Conservation (phyloP, 2,888 invertebrate species). For the Trachelus tabidus region DNA sequence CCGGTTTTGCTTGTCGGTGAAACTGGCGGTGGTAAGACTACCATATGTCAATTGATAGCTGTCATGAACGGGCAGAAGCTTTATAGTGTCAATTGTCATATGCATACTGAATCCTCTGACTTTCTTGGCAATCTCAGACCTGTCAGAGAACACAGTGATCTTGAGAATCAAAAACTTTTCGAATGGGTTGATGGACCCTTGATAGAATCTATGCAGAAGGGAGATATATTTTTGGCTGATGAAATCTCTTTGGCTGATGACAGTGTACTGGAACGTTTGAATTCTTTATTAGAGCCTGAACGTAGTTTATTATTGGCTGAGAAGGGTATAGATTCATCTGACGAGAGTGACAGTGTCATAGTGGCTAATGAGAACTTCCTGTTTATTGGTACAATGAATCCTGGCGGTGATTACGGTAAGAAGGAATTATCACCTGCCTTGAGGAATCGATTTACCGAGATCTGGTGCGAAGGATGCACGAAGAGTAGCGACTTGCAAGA, state of each 20-base stretch:
- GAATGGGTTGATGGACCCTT: slow-evolving; percentile 99
- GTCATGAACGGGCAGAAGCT: slow-evolving; percentile 75
- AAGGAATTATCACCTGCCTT: slow-evolving; percentile 98
- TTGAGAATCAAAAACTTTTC: slow-evolving; percentile 75
- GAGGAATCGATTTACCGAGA: slow-evolving; percentile 97
- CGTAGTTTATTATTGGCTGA: slow-evolving; percentile 91
- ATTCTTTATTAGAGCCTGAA: slow-evolving; percentile 95
- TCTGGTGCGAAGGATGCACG: slow-evolving; percentile 91
- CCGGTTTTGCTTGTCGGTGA: slow-evolving; percentile 96
- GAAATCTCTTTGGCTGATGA: slow-evolving; percentile 99
- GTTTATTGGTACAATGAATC: slow-evolving; percentile 98
- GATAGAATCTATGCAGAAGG: slow-evolving; percentile 88
- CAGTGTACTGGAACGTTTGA: slow-evolving; percentile 95
- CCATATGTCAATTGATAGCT: slow-evolving; percentile 90
- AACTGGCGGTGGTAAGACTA: slow-evolving; percentile 98
- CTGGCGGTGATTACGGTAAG: slow-evolving; percentile 99
- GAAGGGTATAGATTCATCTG: slow-evolving; percentile 76
- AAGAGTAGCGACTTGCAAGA: slow-evolving; percentile 78
- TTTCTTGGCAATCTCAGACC: slow-evolving; percentile 96
- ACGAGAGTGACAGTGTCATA: slow-evolving; percentile 68
- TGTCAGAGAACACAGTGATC: slow-evolving; percentile 74
- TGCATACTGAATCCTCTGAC: slow-evolving; percentile 98
- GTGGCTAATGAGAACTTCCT: slow-evolving; percentile 81
- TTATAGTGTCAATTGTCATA: slow-evolving; percentile 94
- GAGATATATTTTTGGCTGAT: slow-evolving; percentile 92